Base-by-base conservation (phyloP, 1,140 invertebrate species). In the Ips typographus region DNA sequence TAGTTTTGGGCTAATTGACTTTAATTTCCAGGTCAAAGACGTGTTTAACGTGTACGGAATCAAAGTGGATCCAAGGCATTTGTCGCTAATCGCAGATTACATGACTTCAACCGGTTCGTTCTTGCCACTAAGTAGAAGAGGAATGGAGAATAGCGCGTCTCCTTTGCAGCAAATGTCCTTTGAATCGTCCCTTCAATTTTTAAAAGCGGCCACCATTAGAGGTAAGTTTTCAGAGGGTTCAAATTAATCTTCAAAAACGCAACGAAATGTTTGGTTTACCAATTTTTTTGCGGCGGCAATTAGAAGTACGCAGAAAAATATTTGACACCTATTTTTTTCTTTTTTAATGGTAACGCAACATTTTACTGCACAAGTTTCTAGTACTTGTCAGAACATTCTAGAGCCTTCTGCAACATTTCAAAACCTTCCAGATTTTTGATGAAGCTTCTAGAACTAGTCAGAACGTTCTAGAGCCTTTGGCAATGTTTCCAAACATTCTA, bases 151-250 rank as follows among this genome's bases (percentile, higher is more conserved):
- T 38, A 93, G 89, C 47, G 84, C 93, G 0, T 99, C 96, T 2
- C 94, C 96, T 0, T 81, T 99, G 1, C 98, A 99, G 79, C 96
- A 98, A 83, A 99, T 99, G 92, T 96, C 93, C 2, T 99, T 98
- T 77, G 98, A 99, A 82, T 95, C 95, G 1, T 93, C 95, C 1
- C 82, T 94, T 38, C 86, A 86, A 73, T 98, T 98, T 77, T 84
- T 99, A 57, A 91, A 91, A 75, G 89, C 87, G 65, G 92, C 98
- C 0, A 87, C 91, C 6, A 79, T 95, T 5, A 85, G 85, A 78
- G 87, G 88, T 83, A 83, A 72, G 42, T 61, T 40, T 58, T 58
- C 42, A 65, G 43, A 55, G n/a, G n/a, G n/a, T n/a, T n/a, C n/a
- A n/a, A n/a, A n/a, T n/a, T n/a, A 22, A 6, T 8, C 2, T 49